Evolutionary conservation across 2,113 vertebrate genomes (phyloP).

Genomic region (Nesogale talazaci): DNA sequence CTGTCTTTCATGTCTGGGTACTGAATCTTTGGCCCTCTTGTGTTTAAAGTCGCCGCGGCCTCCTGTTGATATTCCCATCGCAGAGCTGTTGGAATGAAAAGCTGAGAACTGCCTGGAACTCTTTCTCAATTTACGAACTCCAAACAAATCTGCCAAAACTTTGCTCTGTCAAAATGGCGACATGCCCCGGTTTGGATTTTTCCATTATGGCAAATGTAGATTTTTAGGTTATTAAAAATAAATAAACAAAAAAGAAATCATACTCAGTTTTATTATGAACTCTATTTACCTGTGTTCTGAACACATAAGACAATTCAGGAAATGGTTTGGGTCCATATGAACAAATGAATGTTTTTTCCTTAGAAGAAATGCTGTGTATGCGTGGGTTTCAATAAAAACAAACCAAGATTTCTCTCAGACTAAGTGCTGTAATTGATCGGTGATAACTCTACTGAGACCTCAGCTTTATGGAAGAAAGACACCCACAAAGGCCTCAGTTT

Average conservation of each 20-base stretch:
- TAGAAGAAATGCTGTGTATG: background rate
- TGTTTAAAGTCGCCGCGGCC: background rate
- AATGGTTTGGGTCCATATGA: background rate
- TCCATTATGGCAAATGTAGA: background rate
- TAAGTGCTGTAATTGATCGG: background rate
- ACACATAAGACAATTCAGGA: background rate
- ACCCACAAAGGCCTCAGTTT: background rate
- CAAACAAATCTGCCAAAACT: conserved; percentile 10
- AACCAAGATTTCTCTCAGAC: background rate
- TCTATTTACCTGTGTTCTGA: background rate
- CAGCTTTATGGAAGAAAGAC: background rate
- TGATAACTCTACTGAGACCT: background rate
- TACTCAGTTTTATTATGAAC: background rate
- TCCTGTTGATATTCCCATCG: background rate
- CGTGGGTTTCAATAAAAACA: background rate
- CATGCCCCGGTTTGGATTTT: conserved; percentile 16
- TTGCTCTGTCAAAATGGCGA: background rate
- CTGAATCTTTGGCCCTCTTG: background rate
- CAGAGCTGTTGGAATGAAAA: background rate
- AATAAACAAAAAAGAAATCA: background rate
- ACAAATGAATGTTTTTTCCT: background rate
- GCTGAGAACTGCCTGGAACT: background rate
- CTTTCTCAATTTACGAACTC: background rate
- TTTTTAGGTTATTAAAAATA: background rate
- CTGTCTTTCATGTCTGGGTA: background rate